Base-by-base conservation (phyloP, 2,797 vertebrate genomes). In the Calcarius lapponicus region DNA sequence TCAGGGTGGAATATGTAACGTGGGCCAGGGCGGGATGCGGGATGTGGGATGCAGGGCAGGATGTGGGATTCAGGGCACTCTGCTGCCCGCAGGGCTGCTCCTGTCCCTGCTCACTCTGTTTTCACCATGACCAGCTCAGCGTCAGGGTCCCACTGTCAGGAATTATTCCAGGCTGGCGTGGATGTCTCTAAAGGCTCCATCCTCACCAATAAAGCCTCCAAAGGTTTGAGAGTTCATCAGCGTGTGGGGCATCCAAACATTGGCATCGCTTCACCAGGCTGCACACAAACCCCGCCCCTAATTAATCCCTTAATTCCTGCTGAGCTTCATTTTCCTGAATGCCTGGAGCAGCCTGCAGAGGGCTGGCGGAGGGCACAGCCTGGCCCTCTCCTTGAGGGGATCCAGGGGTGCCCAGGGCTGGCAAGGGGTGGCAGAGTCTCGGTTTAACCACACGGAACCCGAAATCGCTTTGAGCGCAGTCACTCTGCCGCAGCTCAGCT, bases 231-330 rank as follows among this genome's bases (percentile, higher is more conserved):
- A 51, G 6, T 9, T 20, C n/a, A 6, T 3, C 71, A 8, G 17
- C 0, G 2, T 2, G 17, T 6, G 50, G 6, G 0, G 17, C 51
- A 21, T 4, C 47, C 43, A 17, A 26, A 76, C 29, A 12, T 0
- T 0, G 0, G 8, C 9, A 1, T 0, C 2, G 2, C 74, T 29
- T 42, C 91, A 5, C 26, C 57, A 19, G 34, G 3, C 75, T 7
- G 62, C 45, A 3, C 67, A 6, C 58, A 48, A 50, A 66, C 42
- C 10, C 86, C 25, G 8, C 5, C 2, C 74, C 3, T 15, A 5
- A 34, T 22, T 5, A 28, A 4, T 18, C 29, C 32, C 54, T 22
- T 56, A 31, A 64, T 75, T 64, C 38, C 54, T 25, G 42, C 64
- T 14, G 50, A 80, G 60, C 42, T 76, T 31, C 56, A 0, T 14